phyloP scores from a whole-genome alignment of 2,797 vertebrate species.

The Phataginus tricuspis region DNA sequence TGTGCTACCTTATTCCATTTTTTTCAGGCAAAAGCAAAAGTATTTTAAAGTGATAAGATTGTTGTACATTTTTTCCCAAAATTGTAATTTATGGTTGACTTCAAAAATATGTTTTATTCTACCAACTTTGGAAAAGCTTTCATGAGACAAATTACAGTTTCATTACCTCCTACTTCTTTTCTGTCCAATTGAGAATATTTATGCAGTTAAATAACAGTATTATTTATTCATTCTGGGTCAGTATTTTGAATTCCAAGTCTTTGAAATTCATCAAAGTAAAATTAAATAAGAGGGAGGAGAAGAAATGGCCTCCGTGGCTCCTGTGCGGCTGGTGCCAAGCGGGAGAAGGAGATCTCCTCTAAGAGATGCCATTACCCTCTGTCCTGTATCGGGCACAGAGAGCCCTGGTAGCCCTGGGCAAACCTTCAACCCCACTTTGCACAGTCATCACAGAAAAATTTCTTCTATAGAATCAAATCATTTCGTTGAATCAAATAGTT shows the following conservation, averaged over 20 bases:
- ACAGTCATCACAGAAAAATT: background rate
- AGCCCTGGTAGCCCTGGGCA: background rate
- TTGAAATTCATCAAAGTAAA: constrained; percentile 65
- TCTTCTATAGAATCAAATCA: background rate
- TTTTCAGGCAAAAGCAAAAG: background rate
- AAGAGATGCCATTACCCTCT: background rate
- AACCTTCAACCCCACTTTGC: background rate
- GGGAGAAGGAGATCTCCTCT: background rate
- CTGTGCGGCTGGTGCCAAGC: background rate
- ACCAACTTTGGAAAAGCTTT: background rate
- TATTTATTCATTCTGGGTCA: constrained; percentile 59
- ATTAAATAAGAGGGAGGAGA: constrained; percentile 9
- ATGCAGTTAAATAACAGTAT: constrained; percentile 62
- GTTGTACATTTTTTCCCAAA: background rate
- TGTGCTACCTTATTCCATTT: background rate
- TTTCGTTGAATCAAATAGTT: background rate
- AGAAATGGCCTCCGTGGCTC: background rate
- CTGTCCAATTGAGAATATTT: constrained; percentile 23
- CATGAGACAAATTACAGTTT: constrained; percentile 50
- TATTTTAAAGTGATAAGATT: constrained; percentile 3
- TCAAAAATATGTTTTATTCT: constrained; percentile 41
- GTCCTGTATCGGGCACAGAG: background rate
- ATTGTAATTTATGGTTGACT: background rate
- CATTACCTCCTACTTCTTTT: constrained; percentile 51
- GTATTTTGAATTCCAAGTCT: constrained; percentile 56